Evolutionary conservation across 2,888 invertebrate genomes (phyloP), one percentile per base, ranked within the genome.

Genomic region (Apodemia hepburni): DNA sequence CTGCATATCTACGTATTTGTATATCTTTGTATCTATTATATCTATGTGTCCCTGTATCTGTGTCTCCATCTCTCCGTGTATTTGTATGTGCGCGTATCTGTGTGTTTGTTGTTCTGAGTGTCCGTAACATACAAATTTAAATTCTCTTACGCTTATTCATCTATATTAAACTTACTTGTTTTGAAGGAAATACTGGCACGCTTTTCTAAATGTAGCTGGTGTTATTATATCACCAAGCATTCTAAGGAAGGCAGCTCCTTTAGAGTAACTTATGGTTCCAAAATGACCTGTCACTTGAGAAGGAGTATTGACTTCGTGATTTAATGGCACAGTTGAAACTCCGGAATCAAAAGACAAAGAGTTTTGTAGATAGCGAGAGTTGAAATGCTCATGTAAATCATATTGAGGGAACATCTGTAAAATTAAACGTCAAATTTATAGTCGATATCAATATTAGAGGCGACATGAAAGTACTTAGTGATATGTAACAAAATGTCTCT

Each of bases 351-450:
- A 83, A 0, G 80, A 77, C 59, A 96, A 85, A 0, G 94, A 94
- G 0, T 78, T 78, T 67, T 96, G 96, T 0, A 96, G 76, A 70
- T 95, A 94, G 22, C 95, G 93, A 0, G 94, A 87, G 27, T 96
- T 94, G 72, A 96, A 96, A 74, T 96, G 96, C n/a, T 94, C 93
- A 22, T 93, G 90, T 60, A 95, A 78, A 51, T 94, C 93, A 91
- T 95, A 95, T 47, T 92, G 77, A 0, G 92, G 92, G 71, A 94
- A 93, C 61, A 93, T 88, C 95, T 95, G 67, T 2, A 76, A 79
- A 54, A 12, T 7, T 57, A 8, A 11, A 49, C 49, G n/a, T 47
- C 15, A 38, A 38, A 12, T 12, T 38, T 11, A 38, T 38, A 38
- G 22, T 22, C 22, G 22, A 22, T 22, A 22, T 22, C 22, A 22